Conservation (phyloP, 1,140 invertebrate genomes). For the Calephelis virginiensis region DNA sequence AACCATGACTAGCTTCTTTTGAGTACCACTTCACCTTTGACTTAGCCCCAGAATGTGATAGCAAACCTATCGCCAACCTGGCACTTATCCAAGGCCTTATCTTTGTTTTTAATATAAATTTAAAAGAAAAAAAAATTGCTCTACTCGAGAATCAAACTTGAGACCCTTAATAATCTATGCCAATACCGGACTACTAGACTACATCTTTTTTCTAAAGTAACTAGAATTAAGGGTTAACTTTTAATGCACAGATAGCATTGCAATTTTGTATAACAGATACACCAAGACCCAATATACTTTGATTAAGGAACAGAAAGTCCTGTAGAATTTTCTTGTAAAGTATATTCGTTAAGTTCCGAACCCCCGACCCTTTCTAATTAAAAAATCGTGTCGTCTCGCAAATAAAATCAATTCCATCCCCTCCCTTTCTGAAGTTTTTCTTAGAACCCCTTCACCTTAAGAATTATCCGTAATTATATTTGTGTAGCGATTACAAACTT, state of each 20-base stretch:
- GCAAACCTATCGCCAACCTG: too few relatives aligned
- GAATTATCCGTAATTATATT: conserved; percentile 53
- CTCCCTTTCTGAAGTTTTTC: conserved; percentile 46
- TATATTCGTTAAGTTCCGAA: conserved; percentile 1
- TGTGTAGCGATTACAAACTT: conserved; percentile 51
- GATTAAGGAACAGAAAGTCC: background rate
- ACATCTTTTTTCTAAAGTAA: background rate
- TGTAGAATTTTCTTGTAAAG: conserved; percentile 1
- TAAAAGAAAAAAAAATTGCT: too few relatives aligned
- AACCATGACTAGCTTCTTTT: too few relatives aligned
- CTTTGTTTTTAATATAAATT: too few relatives aligned
- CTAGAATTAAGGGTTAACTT: background rate
- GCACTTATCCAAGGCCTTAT: too few relatives aligned
- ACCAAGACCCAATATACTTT: background rate
- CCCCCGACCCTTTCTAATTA: conserved; percentile 45
- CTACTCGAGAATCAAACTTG: too few relatives aligned
- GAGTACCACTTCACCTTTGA: too few relatives aligned
- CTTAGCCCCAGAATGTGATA: too few relatives aligned
- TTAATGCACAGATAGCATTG: background rate
- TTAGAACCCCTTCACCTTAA: conserved; percentile 35
- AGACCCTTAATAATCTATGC: too few relatives aligned
- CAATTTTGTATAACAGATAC: background rate
- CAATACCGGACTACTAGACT: background rate
- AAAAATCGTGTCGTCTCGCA: conserved; percentile 69
- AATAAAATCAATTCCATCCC: conserved; percentile 68